A percentile compares a stretch with the other conserved stretches of the same genome.
Evolutionary conservation across 2,113 vertebrate genomes (phyloP).

Genomic region (Engraulis encrasicolus): DNA sequence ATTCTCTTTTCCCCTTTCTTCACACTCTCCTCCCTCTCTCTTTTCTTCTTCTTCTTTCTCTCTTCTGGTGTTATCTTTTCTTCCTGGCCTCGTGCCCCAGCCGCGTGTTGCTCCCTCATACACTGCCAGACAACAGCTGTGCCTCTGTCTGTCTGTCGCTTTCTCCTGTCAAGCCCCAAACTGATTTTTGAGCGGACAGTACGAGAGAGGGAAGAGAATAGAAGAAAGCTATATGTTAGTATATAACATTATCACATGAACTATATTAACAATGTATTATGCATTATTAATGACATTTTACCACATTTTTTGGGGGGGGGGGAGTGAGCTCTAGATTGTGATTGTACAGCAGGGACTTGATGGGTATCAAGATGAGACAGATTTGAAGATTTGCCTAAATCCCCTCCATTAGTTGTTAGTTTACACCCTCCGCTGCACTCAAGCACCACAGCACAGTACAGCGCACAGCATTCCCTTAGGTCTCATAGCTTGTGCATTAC

Average conservation of each 20-base stretch:
- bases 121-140: not conserved
- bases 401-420: not conserved
- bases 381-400: not conserved
- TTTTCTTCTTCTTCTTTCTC: not conserved
- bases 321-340: too few relatives aligned
- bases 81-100: not conserved
- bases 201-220: not conserved
- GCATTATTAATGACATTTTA: too few relatives aligned
- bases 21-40: not conserved
- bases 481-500: too few relatives aligned
- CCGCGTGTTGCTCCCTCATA: not conserved
- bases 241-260: not conserved
- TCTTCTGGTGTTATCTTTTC: not conserved
- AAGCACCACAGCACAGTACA: too few relatives aligned
- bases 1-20: not conserved
- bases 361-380: not conserved
- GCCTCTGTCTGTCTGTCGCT: not conserved
- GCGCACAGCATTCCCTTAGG: too few relatives aligned
- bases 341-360: not conserved
- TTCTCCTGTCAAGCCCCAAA: not conserved
- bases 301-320: too few relatives aligned
- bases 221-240: not conserved
- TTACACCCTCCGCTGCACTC: not conserved
- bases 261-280: not conserved
- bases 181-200: not conserved